A percentile compares a stretch with the other conserved stretches of the same genome.
Conservation (phyloP, 1,140 invertebrate genomes). For the Solen grandis region DNA sequence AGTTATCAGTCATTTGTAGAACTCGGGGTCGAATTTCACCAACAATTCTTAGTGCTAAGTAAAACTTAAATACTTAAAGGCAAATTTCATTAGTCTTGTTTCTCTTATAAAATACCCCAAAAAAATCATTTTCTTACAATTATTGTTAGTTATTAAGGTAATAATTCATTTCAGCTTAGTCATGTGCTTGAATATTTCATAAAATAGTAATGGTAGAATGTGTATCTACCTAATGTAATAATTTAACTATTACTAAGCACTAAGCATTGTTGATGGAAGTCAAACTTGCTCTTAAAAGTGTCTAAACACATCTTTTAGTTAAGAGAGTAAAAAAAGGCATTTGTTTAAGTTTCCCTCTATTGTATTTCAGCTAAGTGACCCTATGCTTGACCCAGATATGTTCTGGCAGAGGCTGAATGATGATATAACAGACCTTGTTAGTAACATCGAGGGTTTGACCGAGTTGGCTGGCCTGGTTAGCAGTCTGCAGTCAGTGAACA, state of each 20-base stretch:
- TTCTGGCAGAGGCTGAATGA: conserved; percentile 27
- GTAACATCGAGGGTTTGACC: conserved; percentile 37
- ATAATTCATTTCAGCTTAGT: too few species aligned
- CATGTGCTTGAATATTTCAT: not conserved
- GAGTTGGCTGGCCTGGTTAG: not conserved
- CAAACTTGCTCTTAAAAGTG: not conserved
- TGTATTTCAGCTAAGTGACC: not conserved
- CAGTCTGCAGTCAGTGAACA: conserved; percentile 2
- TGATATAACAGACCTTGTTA: conserved; percentile 10
- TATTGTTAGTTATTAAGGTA: too few species aligned
- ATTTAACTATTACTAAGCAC: too few species aligned
- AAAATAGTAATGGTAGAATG: not conserved
- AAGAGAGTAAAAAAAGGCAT: not conserved
- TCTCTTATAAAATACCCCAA: too few species aligned
- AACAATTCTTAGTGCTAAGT: too few species aligned
- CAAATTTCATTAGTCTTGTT: too few species aligned
- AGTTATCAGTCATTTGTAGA: too few species aligned
- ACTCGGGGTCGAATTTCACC: too few species aligned
- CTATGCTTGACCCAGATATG: not conserved
- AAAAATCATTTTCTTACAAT: too few species aligned
- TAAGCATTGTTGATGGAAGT: not conserved
- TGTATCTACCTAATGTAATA: not conserved
- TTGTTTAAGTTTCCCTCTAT: not conserved
- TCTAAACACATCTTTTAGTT: not conserved
- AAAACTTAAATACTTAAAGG: too few species aligned